phyloP scores from a whole-genome alignment of 2,797 vertebrate genomes.

The Furcifer pardalis region DNA sequence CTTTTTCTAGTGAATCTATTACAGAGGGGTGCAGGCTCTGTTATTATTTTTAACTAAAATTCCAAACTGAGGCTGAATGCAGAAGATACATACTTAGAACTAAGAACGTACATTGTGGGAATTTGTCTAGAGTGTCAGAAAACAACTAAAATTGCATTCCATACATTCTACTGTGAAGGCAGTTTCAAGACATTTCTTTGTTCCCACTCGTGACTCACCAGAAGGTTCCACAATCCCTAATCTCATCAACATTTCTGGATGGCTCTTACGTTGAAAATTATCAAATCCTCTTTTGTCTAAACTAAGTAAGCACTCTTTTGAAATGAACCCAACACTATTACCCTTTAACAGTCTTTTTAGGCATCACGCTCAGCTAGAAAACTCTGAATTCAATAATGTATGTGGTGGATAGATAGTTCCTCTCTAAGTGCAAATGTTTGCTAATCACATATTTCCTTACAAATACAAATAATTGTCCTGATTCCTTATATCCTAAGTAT shows the following conservation, averaged over 20 bases:
- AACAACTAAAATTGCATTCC: not conserved
- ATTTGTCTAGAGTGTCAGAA: not conserved
- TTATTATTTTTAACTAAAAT: no score
- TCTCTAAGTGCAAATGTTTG: not conserved
- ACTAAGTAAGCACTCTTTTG: not conserved
- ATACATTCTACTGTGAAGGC: not conserved
- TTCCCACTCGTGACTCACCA: not conserved
- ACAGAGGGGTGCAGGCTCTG: no score
- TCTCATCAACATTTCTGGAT: not conserved
- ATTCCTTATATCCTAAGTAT: conserved; percentile 18
- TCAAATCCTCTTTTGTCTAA: not conserved
- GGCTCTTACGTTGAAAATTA: not conserved
- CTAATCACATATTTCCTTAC: not conserved
- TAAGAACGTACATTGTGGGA: not conserved
- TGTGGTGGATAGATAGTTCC: not conserved
- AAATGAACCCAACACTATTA: not conserved
- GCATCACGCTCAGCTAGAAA: not conserved
- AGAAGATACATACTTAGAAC: not conserved
- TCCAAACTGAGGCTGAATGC: not conserved
- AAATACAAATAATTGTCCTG: not conserved
- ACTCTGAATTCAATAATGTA: not conserved
- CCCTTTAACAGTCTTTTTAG: not conserved
- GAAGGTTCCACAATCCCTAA: not conserved
- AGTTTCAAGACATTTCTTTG: not conserved
- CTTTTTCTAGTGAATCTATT: not conserved